phyloP scores from a whole-genome alignment of 2,888 invertebrate genomes.

The Sinhomidia bicolor region DNA sequence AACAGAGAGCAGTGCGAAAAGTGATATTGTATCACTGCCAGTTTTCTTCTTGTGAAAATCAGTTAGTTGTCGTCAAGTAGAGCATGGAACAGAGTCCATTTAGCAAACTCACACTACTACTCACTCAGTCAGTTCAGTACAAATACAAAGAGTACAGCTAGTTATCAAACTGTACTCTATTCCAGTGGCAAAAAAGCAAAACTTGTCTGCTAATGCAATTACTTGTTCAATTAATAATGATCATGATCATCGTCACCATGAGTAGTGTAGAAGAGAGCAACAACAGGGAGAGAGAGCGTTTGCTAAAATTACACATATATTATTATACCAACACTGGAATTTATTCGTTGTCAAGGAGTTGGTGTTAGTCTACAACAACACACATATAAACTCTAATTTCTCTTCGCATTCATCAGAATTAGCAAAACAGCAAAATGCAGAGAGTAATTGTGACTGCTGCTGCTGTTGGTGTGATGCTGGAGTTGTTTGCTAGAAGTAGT shows the following conservation, averaged over 20 bases:
- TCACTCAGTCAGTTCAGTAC: neutral
- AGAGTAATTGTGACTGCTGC: conserved; percentile 12
- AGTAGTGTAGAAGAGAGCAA: neutral
- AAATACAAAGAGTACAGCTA: neutral
- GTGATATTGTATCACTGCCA: conserved; percentile 43
- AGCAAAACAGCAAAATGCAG: conserved; percentile 15
- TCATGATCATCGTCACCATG: neutral
- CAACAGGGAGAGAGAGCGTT: neutral
- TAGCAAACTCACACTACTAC: neutral
- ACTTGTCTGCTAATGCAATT: conserved; percentile 57
- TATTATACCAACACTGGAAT: conserved; percentile 24
- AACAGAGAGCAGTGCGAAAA: neutral
- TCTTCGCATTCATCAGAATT: conserved; percentile 40
- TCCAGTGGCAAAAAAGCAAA: conserved; percentile 24
- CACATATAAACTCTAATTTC: conserved; percentile 48
- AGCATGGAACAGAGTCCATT: neutral
- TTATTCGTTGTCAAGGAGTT: conserved; percentile 33
- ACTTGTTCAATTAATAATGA: conserved; percentile 68
- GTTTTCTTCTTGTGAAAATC: conserved; percentile 39
- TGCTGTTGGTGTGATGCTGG: neutral
- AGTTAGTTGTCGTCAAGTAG: conserved; percentile 7
- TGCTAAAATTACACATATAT: conserved; percentile 19
- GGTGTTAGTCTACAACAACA: neutral
- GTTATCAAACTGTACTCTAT: neutral
- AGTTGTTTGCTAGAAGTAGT: neutral